Evolutionary conservation across 2,113 vertebrate genomes (phyloP).

Genomic region (Eulemur rufifrons): DNA sequence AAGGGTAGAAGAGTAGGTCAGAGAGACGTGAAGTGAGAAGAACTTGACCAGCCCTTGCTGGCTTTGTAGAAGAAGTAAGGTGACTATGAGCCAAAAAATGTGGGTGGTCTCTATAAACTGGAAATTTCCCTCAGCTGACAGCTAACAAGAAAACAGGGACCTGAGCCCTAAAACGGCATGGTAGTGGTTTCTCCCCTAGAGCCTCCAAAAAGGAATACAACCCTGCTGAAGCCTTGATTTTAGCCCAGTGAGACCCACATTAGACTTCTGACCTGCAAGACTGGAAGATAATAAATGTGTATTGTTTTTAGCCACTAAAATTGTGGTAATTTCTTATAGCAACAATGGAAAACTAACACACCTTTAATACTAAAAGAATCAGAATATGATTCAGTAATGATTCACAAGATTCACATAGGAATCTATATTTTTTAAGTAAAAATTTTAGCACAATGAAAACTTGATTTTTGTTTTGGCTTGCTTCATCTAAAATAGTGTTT

Average conservation of each 20-base stretch:
- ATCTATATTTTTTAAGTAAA: background rate
- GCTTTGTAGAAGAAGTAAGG: background rate
- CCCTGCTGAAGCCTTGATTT: background rate
- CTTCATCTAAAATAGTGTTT: background rate
- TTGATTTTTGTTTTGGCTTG: background rate
- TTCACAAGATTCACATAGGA: background rate
- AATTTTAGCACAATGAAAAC: background rate
- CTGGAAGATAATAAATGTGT: background rate
- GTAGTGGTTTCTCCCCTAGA: background rate
- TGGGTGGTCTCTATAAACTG: background rate
- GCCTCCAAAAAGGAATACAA: background rate
- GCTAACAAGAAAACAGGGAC: background rate
- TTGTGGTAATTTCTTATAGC: background rate
- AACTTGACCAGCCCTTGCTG: background rate
- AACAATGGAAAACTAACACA: background rate
- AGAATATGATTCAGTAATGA: background rate
- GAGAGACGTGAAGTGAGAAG: background rate
- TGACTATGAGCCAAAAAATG: background rate
- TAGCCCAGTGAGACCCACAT: background rate
- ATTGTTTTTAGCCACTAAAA: background rate
- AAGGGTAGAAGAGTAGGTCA: background rate
- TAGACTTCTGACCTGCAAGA: background rate
- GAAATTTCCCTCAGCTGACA: background rate
- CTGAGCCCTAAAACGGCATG: background rate
- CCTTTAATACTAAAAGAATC: background rate